Conservation (phyloP, 30 jellyfish, hydroid and myxozoan species). For the Aurelia aurita region DNA sequence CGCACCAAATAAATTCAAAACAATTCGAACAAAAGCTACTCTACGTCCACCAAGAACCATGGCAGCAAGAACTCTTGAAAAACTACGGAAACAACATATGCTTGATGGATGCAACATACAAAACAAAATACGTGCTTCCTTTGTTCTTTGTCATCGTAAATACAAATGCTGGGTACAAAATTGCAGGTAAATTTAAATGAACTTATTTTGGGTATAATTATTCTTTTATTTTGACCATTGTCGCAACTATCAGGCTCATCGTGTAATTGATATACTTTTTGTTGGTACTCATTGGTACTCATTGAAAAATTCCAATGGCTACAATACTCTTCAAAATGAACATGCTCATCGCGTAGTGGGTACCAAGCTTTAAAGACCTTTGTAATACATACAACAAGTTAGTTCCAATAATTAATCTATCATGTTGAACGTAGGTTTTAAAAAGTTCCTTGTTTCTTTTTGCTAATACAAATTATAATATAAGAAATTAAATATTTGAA, state of each 20-base stretch:
- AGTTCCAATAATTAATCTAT: background rate
- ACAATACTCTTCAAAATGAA: too few relatives aligned
- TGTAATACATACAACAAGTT: background rate
- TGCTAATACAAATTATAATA: background rate
- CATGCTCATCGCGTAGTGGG: background rate
- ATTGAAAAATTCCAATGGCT: conserved; percentile 18
- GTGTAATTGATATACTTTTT: background rate
- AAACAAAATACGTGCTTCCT: conserved; percentile 22
- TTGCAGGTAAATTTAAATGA: conserved; percentile 2
- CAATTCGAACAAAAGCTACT: conserved; percentile 35
- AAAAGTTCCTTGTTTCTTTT: background rate
- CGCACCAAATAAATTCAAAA: conserved; percentile 25
- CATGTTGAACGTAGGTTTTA: background rate
- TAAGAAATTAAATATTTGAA: background rate
- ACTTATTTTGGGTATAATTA: too few relatives aligned
- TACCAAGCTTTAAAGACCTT: background rate
- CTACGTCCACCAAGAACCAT: conserved; percentile 8
- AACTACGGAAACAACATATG: conserved; percentile 16
- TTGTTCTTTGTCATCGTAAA: conserved; percentile 22
- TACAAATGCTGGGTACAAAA: conserved; percentile 24
- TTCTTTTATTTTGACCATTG: background rate
- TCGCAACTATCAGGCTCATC: conserved; percentile 27
- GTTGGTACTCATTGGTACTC: background rate
- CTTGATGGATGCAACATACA: conserved; percentile 27
- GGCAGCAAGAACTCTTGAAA: conserved; percentile 21